These are phyloP conservation scores for Cnemophilus loriae DNA, from an alignment of 2,113 vertebrate species.

Conservation along the genomic window DNA sequence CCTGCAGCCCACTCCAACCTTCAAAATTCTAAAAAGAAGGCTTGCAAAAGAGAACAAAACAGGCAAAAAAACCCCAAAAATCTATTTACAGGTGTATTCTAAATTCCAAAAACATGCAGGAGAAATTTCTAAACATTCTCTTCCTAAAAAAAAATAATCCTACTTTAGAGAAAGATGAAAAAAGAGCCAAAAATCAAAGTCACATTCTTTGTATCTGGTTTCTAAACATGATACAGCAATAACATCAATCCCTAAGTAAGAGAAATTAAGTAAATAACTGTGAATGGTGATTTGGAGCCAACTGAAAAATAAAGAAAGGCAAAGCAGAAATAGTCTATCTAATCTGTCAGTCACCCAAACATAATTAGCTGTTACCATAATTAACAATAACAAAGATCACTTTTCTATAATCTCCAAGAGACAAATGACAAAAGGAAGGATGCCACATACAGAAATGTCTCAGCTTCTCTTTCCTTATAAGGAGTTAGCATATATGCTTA, in stretches of 20 bases:
- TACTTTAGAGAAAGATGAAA: neutral
- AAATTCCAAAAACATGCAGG: neutral
- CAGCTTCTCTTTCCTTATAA: neutral
- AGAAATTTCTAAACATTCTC: neutral
- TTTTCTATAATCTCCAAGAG: neutral
- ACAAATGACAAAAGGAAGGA: neutral
- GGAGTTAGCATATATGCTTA: neutral
- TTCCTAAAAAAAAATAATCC: neutral
- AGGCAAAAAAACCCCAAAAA: neutral
- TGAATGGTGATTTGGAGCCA: neutral
- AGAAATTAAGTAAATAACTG: neutral
- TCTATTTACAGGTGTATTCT: neutral
- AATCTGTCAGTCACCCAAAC: neutral
- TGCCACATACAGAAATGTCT: neutral
- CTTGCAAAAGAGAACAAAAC: neutral
- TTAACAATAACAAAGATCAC: neutral
- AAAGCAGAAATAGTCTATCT: neutral
- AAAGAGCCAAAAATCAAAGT: neutral
- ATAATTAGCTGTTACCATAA: neutral
- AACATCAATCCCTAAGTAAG: neutral
- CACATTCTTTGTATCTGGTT: neutral
- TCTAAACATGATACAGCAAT: neutral
- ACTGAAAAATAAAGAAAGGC: neutral
- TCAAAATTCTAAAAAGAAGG: constrained; percentile 34
- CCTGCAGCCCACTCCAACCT: constrained; percentile 31